Percentiles rank a stretch among this genome's conserved stretches.
Evolutionary conservation across 2,888 invertebrate species (phyloP).

Genomic region (Drosophila percnosoma): DNA sequence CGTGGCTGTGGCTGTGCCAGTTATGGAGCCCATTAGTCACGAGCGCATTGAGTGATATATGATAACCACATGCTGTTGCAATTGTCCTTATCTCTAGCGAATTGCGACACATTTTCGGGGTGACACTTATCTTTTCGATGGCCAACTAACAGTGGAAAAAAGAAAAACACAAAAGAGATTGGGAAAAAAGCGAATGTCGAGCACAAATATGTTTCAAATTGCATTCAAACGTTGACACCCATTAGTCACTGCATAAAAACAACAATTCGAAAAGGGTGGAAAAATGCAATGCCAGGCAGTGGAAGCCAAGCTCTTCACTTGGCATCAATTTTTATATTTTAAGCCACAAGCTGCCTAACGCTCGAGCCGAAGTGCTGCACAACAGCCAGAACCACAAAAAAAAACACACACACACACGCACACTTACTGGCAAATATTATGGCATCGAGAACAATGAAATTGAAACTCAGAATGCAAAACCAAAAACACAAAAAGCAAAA

Average conservation of each 20-base stretch:
- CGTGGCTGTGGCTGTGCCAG: slow-evolving; percentile 29
- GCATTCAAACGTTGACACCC: slow-evolving; percentile 76
- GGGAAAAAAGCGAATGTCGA: slow-evolving; percentile 28
- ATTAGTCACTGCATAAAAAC: slow-evolving; percentile 53
- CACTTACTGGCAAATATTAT: background rate
- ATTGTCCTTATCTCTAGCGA: slow-evolving; percentile 34
- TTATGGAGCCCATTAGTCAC: slow-evolving; percentile 66
- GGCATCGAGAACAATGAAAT: slow-evolving; percentile 70
- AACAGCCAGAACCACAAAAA: slow-evolving; percentile 17
- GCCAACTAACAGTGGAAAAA: slow-evolving; percentile 13
- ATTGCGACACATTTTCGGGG: slow-evolving; percentile 11
- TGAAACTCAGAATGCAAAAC: slow-evolving; percentile 65
- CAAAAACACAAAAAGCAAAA: slow-evolving; percentile 53
- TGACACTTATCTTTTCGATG: slow-evolving; percentile 22
- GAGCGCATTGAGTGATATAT: slow-evolving; percentile 68
- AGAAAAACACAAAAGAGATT: slow-evolving; percentile 9
- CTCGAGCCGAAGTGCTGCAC: slow-evolving; percentile 49
- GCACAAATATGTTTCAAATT: slow-evolving; percentile 71
- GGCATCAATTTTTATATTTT: slow-evolving; percentile 79
- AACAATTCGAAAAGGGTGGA: slow-evolving; percentile 45
- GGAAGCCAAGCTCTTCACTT: slow-evolving; percentile 64
- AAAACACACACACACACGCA: background rate
- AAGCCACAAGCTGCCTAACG: slow-evolving; percentile 71
- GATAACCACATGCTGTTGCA: slow-evolving; percentile 60
- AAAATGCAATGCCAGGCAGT: slow-evolving; percentile 24